Conservation (phyloP, 37 sponge, comb jelly and placozoan species). For the Halichondria panicea region DNA sequence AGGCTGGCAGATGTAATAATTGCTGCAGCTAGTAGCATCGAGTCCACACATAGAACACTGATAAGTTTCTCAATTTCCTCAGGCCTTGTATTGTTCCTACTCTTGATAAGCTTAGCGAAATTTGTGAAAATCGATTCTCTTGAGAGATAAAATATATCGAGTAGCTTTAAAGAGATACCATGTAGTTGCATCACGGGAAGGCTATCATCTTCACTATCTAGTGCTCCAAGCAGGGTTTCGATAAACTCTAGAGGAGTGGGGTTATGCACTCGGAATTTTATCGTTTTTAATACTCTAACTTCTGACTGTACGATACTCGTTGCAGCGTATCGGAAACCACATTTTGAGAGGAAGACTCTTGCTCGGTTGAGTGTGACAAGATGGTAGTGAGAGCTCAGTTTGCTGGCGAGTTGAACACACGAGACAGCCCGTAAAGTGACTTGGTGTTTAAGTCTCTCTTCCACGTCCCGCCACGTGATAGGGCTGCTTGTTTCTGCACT, state of each 20-base stretch:
- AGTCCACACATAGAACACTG: slow-evolving; percentile 36
- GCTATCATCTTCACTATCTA: slow-evolving; percentile 30
- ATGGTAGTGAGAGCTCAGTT: slow-evolving; percentile 79
- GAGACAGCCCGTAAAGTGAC: slow-evolving; percentile 72
- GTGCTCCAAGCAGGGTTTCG: slow-evolving; percentile 71
- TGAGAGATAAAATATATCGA: slow-evolving; percentile 50
- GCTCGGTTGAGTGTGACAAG: slow-evolving; percentile 49
- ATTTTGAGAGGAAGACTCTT: slow-evolving; percentile 38
- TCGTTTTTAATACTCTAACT: slow-evolving; percentile 77
- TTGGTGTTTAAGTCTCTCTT: slow-evolving; percentile 76
- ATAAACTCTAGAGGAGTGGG: slow-evolving; percentile 65
- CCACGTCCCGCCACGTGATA: slow-evolving; percentile 74
- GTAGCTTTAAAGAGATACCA: slow-evolving; percentile 53
- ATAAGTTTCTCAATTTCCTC: neutral
- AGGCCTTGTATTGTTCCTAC: neutral
- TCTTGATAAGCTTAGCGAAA: neutral
- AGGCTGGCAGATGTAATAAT: slow-evolving; percentile 64
- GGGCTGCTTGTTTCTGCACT: slow-evolving; percentile 29
- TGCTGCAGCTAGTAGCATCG: slow-evolving; percentile 58
- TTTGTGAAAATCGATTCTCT: slow-evolving; percentile 10
- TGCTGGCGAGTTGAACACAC: slow-evolving; percentile 87
- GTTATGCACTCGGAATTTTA: slow-evolving; percentile 53
- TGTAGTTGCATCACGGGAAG: slow-evolving; percentile 69
- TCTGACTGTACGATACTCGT: slow-evolving; percentile 85
- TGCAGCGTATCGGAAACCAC: slow-evolving; percentile 80